phyloP scores from a whole-genome alignment of 2,888 invertebrate species.

The Stenolophus ochropezus region DNA sequence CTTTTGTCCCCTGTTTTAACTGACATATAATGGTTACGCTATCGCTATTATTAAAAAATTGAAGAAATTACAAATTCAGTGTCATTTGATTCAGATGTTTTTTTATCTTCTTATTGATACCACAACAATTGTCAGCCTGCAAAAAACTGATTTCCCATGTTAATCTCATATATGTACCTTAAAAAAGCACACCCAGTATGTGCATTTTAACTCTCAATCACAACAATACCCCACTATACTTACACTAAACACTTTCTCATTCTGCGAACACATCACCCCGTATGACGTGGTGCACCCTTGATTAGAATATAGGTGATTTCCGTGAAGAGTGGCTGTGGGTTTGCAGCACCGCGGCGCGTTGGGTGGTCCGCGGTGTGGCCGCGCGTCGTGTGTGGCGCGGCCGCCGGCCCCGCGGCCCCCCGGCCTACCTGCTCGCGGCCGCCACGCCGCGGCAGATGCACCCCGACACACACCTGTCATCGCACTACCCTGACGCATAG shows the following conservation, averaged over 20 bases:
- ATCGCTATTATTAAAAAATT: no score
- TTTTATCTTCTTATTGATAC: no score
- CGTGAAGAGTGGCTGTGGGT: constrained; percentile 42
- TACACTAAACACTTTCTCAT: no score
- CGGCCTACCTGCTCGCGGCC: constrained; percentile 21
- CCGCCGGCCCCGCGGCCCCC: constrained; percentile 64
- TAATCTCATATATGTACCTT: no score
- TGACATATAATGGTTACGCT: no score
- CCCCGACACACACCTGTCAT: not conserved
- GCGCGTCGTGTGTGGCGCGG: constrained; percentile 72
- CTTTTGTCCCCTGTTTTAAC: no score
- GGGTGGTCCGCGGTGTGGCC: constrained; percentile 73
- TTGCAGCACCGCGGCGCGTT: constrained; percentile 64
- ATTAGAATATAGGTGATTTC: constrained; percentile 65
- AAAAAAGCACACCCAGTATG: no score
- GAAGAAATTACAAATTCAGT: no score
- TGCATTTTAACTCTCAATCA: no score
- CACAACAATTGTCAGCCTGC: no score
- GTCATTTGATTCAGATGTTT: no score
- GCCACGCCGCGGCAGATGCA: not conserved
- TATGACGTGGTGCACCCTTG: constrained; percentile 60
- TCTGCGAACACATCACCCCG: constrained; percentile 61
- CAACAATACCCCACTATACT: constrained; percentile 62
- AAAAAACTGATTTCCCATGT: no score
- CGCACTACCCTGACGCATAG: not conserved